Evolutionary conservation across 2,113 vertebrate genomes (phyloP).

Genomic region (Stigmatopora argus): DNA sequence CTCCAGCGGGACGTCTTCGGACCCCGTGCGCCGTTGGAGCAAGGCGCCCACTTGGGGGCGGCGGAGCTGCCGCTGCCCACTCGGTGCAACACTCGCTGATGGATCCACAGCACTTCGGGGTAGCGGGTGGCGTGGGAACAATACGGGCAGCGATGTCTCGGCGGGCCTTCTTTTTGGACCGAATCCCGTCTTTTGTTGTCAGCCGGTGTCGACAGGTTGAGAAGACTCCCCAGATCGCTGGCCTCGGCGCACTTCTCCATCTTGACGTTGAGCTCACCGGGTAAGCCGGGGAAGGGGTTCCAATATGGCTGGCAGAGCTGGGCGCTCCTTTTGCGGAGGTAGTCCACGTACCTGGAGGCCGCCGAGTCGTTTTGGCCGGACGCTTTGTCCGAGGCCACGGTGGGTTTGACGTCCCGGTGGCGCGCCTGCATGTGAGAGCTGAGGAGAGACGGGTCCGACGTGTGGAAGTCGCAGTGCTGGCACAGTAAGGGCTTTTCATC

Average conservation of each 20-base stretch:
- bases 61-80: conserved; percentile 77
- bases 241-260: conserved; percentile 29
- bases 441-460: conserved; percentile 54
- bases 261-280: conserved; percentile 40
- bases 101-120: conserved; percentile 94
- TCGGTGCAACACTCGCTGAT: conserved; percentile 85
- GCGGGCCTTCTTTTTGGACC: conserved; percentile 70
- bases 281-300: conserved; percentile 47
- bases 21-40: conserved; percentile 69
- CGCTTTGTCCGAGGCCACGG: conserved; percentile 26
- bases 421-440: conserved; percentile 66
- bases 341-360: conserved; percentile 64
- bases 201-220: conserved; percentile 56
- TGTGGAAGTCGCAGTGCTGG: conserved; percentile 73
- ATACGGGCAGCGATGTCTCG: conserved; percentile 83
- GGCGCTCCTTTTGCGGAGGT: conserved; percentile 69
- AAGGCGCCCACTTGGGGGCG: conserved; percentile 84
- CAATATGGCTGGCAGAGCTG: conserved; percentile 71
- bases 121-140: conserved; percentile 85
- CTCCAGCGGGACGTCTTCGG: conserved; percentile 72
- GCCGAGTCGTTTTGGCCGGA: conserved; percentile 57
- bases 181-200: conserved; percentile 7
- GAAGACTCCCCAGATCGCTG: conserved; percentile 37
- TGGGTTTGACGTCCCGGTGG: conserved; percentile 45
- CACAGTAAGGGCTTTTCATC: conserved; percentile 74